phyloP scores from a whole-genome alignment of 1,140 invertebrate genomes.

The Dendroctonus valens region DNA sequence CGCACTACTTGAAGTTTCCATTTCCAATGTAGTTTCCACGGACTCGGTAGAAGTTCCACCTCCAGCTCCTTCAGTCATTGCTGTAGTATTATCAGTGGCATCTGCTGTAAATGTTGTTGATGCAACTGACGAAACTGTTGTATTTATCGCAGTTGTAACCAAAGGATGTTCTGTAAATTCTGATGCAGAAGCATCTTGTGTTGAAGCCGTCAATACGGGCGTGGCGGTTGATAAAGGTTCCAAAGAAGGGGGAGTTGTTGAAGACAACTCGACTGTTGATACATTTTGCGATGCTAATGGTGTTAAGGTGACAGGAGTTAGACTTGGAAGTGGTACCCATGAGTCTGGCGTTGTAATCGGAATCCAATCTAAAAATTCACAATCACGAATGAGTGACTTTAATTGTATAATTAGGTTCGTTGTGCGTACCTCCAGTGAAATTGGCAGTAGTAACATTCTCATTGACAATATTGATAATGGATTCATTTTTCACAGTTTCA shows the following conservation, averaged over 20 bases:
- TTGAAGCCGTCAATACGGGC: conserved; percentile 29
- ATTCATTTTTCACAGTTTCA: conserved; percentile 1
- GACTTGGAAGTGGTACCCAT: conserved; percentile 60
- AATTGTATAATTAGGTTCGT: too few relatives aligned
- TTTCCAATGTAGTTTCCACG: too few relatives aligned
- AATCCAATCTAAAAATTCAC: conserved; percentile 41
- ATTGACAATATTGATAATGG: too few relatives aligned
- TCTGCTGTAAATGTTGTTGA: neutral
- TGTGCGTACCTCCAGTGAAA: too few relatives aligned
- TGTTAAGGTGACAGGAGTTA: conserved; percentile 37
- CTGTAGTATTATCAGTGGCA: neutral
- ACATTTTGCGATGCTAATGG: conserved; percentile 24
- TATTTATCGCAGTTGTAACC: conserved; percentile 45
- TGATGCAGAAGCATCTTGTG: conserved; percentile 42
- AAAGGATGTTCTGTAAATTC: neutral
- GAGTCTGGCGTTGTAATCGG: conserved; percentile 56
- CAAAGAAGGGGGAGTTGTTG: conserved; percentile 17
- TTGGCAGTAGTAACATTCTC: too few relatives aligned
- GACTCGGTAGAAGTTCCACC: too few relatives aligned
- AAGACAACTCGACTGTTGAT: conserved; percentile 24
- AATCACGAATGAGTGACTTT: too few relatives aligned
- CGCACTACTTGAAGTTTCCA: neutral
- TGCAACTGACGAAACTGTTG: neutral
- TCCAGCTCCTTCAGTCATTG: too few relatives aligned
- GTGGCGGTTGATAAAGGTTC: conserved; percentile 17